Percentiles rank a stretch among this genome's conserved stretches.
Evolutionary conservation across 2,113 vertebrate genomes (phyloP).

Genomic region (Apodemus speciosus): DNA sequence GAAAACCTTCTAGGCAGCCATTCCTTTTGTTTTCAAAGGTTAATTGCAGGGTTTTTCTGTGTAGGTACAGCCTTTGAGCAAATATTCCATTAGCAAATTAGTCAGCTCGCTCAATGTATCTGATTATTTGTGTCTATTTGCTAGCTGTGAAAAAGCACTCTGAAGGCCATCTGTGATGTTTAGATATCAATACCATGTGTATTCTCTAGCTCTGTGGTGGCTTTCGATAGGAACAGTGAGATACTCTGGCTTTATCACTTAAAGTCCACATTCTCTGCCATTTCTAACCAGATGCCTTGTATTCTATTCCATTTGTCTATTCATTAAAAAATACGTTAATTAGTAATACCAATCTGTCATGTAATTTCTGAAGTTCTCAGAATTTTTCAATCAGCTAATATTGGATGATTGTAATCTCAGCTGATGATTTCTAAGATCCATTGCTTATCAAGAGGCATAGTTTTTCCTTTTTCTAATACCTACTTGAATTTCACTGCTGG

Average conservation of each 20-base stretch:
- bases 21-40: constrained; percentile 77
- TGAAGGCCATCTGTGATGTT: neutral
- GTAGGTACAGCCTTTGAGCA: constrained; percentile 67
- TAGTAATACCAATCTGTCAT: neutral
- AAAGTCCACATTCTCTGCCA: neutral
- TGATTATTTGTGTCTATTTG: constrained; percentile 64
- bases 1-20: constrained; percentile 61
- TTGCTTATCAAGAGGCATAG: neutral
- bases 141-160: neutral
- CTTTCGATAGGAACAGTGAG: neutral
- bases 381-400: neutral
- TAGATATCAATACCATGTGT: neutral
- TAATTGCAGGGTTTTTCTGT: constrained; percentile 71
- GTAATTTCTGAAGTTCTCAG: neutral
- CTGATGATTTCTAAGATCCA: neutral
- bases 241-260: neutral
- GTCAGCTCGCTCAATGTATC: constrained; percentile 49
- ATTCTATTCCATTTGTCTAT: neutral
- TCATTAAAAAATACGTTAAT: constrained; percentile 38
- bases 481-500: neutral
- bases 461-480: neutral
- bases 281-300: neutral
- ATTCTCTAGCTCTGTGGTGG: neutral
- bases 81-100: constrained; percentile 77
- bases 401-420: neutral